Percentiles rank a stretch among this genome's conserved stretches.
Conservation (phyloP, 2,797 vertebrate species). For the Holocentrus rufus region DNA sequence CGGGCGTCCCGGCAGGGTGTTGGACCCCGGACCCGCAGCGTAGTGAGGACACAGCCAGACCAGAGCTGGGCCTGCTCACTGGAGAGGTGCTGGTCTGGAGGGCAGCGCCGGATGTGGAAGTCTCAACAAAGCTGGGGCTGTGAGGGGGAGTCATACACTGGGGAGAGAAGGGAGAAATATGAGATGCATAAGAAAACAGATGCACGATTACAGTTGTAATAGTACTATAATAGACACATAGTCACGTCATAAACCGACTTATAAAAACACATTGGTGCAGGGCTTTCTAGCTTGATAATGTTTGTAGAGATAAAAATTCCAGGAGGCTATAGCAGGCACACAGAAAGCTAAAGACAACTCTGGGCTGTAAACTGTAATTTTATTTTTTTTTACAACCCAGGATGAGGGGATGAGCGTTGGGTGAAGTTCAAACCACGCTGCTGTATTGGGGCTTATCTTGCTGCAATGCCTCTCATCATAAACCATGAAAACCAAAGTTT, state of each 20-base stretch:
- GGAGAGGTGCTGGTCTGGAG: constrained; percentile 56
- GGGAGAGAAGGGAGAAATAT: constrained; percentile 37
- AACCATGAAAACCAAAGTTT: constrained; percentile 38
- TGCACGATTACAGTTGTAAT: not conserved
- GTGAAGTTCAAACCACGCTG: constrained; percentile 63
- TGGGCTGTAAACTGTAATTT: constrained; percentile 55
- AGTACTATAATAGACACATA: not conserved
- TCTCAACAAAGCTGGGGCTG: constrained; percentile 92
- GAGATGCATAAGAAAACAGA: not conserved
- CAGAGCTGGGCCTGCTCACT: constrained; percentile 31
- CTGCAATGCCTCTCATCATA: constrained; percentile 33
- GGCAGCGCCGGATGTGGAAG: constrained; percentile 65
- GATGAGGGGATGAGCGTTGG: constrained; percentile 32
- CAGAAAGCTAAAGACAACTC: constrained; percentile 33
- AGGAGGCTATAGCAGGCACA: constrained; percentile 30
- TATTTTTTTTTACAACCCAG: constrained; percentile 54
- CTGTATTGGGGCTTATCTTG: constrained; percentile 53
- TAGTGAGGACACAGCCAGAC: constrained; percentile 50
- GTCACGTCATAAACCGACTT: not conserved
- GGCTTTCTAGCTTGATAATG: not conserved
- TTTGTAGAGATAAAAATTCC: constrained; percentile 41
- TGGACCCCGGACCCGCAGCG: constrained; percentile 49
- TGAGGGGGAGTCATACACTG: constrained; percentile 99
- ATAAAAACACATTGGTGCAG: not conserved
- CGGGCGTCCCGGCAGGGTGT: constrained; percentile 58